Evolutionary conservation across 2,113 vertebrate species (phyloP), one percentile per base, ranked within the genome.

Genomic region (Brachyistius frenatus): DNA sequence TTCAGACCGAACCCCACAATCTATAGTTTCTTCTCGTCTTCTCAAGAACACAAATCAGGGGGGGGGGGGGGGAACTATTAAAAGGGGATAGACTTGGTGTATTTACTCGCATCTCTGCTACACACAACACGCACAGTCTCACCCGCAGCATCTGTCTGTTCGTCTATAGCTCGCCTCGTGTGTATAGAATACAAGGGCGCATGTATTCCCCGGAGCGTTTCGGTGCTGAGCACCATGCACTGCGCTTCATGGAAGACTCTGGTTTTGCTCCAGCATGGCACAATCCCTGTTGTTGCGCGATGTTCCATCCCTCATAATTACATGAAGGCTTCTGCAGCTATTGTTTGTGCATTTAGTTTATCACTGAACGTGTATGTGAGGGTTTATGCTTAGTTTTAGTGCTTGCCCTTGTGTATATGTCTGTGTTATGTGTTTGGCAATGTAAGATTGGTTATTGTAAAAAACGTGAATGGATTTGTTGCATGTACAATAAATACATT

Each of bases 201-300:
- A 64, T 83, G 83, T 75, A 61, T 52, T 83, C 84, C 87, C 88
- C 64, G 2, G 63, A 76, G 84, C 78, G 71, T 62, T 75, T 49
- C 65, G 62, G 79, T 86, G 8, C 36, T 52, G 56, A 65, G 86
- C 76, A 63, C 44, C 60, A 61, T 23, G 75, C 3, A 7, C 76
- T 81, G 55, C 1, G 71, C 74, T 60, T 74, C 80, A 66, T 87
- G 52, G 82, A 86, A 87, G 50, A 76, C 68, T 81, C 58, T 52
- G 52, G 49, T 85, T 86, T 82, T 85, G 78, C 85, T 87, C 81
- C 60, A 47, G 32, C 80, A 63, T 32, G 63, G 78, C 65, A 66
- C 76, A 73, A 58, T 54, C 13, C 58, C n/a, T 84, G 68, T 81
- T 79, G 23, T 32, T 13, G 55, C 44, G 70, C 44, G 8, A 46